phyloP scores from a whole-genome alignment of 2,888 invertebrate genomes.

The Argyresthia albistria region DNA sequence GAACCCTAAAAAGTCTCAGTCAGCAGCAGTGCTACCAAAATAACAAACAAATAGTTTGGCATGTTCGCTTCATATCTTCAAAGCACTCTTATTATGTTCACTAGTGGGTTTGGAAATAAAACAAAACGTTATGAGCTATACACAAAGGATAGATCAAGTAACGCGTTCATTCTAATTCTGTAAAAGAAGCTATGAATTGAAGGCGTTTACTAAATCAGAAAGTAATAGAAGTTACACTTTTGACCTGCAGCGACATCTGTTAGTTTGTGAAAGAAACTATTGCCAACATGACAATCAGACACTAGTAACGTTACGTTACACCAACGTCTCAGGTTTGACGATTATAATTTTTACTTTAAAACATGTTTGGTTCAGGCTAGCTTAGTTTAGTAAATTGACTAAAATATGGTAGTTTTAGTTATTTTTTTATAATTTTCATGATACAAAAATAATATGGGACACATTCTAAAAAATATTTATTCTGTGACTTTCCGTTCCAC shows the following conservation, averaged over 20 bases:
- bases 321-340: background rate
- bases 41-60: too few relatives aligned
- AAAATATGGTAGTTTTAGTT: too few relatives aligned
- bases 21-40: too few relatives aligned
- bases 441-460: background rate
- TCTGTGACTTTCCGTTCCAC: conserved; percentile 26
- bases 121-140: too few relatives aligned
- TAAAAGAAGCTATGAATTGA: background rate
- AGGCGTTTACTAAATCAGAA: background rate
- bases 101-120: too few relatives aligned
- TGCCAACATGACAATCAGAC: conserved; percentile 4
- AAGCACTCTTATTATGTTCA: too few relatives aligned
- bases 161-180: background rate
- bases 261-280: background rate
- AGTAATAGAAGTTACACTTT: too few relatives aligned
- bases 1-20: too few relatives aligned
- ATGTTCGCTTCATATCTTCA: too few relatives aligned
- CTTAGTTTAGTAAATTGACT: too few relatives aligned
- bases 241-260: background rate
- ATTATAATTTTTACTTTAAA: too few relatives aligned
- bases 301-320: background rate
- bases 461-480: background rate
- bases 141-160: background rate
- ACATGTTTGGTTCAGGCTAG: too few relatives aligned
- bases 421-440: background rate